Conservation (phyloP, 2,113 vertebrate species). For the Perca flavescens region DNA sequence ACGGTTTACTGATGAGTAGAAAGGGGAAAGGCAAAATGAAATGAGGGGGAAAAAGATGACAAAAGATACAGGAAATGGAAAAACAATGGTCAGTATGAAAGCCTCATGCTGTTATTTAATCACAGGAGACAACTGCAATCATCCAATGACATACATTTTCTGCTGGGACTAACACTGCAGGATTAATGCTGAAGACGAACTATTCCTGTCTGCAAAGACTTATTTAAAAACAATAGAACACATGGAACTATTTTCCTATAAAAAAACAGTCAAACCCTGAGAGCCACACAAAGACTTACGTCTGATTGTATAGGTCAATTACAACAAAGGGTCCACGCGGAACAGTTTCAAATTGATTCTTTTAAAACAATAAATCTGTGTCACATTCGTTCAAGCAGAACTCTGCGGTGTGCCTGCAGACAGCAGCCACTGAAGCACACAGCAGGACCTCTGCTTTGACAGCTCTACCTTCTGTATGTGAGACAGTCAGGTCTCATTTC, state of each 20-base stretch:
- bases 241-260: conserved; percentile 40
- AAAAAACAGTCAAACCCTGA: conserved; percentile 22
- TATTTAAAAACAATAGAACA: conserved; percentile 37
- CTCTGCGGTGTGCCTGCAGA: neutral
- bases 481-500: neutral
- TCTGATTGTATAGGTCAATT: conserved; percentile 7
- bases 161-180: neutral
- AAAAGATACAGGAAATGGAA: neutral
- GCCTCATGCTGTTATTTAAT: neutral
- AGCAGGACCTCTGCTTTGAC: conserved; percentile 1
- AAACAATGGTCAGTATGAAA: neutral
- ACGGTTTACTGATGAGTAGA: neutral
- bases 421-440: conserved; percentile 15
- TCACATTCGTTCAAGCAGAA: conserved; percentile 33
- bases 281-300: conserved; percentile 23
- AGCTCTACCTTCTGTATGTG: conserved; percentile 2
- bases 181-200: conserved; percentile 17
- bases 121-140: neutral
- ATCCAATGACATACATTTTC: neutral
- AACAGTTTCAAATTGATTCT: conserved; percentile 27
- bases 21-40: neutral
- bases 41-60: neutral
- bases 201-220: conserved; percentile 25
- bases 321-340: conserved; percentile 17
- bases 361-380: conserved; percentile 48